Conservation (phyloP, 2,113 vertebrate species). For the Archocentrus centrarchus region DNA sequence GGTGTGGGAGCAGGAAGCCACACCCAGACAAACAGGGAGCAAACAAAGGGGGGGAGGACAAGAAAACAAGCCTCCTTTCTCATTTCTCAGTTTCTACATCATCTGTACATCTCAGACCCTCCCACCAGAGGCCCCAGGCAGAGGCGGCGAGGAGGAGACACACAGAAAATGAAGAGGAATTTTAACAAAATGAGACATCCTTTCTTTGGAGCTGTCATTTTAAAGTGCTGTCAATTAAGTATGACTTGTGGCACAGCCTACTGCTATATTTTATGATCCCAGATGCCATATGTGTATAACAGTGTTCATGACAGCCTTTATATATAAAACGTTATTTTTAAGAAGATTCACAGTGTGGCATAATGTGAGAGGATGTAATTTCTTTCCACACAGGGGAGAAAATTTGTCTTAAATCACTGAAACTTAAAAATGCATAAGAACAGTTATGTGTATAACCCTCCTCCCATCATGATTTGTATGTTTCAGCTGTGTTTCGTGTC, state of each 20-base stretch:
- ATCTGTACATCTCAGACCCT: too few species aligned
- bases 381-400: too few species aligned
- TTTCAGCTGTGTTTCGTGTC: background rate
- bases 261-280: background rate
- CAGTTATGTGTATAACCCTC: background rate
- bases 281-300: background rate
- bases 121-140: background rate
- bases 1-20: background rate
- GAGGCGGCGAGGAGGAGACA: background rate
- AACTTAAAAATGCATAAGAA: too few species aligned
- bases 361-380: too few species aligned
- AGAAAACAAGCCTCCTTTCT: background rate
- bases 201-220: background rate
- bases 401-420: too few species aligned
- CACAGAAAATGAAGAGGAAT: background rate
- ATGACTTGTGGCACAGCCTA: background rate
- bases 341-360: background rate
- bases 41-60: background rate
- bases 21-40: background rate
- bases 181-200: slow-evolving; percentile 8
- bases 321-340: background rate
- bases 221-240: slow-evolving; percentile 3
- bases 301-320: background rate
- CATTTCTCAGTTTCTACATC: background rate
- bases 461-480: background rate